A percentile compares a stretch with the other conserved stretches of the same genome.
Conservation (phyloP, 37 sponge, comb jelly and placozoan genomes). For the Cliona cf. orientalis region DNA sequence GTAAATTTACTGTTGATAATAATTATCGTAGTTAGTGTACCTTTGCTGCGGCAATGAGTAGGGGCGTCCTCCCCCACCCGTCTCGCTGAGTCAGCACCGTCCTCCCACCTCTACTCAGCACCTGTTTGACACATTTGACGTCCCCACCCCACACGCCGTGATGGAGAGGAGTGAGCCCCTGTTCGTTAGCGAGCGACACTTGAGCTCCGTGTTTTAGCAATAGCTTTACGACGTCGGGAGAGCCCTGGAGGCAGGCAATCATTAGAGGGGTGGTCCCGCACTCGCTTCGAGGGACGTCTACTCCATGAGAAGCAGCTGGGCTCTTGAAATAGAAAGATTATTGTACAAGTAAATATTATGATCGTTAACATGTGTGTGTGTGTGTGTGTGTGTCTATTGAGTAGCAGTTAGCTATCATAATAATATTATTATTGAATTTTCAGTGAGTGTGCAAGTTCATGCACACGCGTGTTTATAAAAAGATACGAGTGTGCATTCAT, state of each 20-base stretch:
- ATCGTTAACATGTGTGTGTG: not conserved
- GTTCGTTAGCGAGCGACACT: conserved; percentile 1
- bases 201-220: conserved; percentile 45
- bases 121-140: conserved; percentile 38
- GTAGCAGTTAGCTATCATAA: not conserved
- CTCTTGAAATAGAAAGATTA: no score
- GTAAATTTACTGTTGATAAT: not conserved
- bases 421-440: not conserved
- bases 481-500: no score
- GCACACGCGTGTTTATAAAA: not conserved
- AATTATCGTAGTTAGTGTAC: conserved; percentile 10
- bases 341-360: no score
- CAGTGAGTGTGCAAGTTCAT: not conserved
- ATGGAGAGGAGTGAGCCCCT: conserved; percentile 44
- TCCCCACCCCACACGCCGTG: conserved; percentile 49
- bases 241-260: conserved; percentile 42
- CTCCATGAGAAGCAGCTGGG: not conserved
- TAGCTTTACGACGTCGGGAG: conserved; percentile 18
- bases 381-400: not conserved
- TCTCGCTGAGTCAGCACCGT: conserved; percentile 24
- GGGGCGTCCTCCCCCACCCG: conserved; percentile 32
- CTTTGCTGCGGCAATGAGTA: conserved; percentile 51
- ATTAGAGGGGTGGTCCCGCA: conserved; percentile 60
- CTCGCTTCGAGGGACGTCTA: conserved; percentile 8
- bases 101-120: not conserved